Percentiles rank a stretch among this genome's conserved stretches.
Evolutionary conservation across 2,113 vertebrate species (phyloP).

Genomic region (Apteryx owenii): DNA sequence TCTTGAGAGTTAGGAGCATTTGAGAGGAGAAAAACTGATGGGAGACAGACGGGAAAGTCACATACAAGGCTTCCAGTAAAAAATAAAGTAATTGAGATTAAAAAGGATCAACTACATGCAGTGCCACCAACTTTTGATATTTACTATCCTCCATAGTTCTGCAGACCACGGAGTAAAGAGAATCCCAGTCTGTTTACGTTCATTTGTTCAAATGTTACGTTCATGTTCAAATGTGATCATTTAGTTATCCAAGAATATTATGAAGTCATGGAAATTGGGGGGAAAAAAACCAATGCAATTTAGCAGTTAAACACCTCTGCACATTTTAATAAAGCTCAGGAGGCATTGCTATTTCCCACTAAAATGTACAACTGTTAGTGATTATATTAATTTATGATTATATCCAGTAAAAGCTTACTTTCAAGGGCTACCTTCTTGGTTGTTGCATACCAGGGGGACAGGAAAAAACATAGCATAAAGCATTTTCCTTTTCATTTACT

Average conservation of each 20-base stretch:
- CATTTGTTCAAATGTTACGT: too few relatives aligned
- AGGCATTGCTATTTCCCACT: background rate
- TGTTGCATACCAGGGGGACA: background rate
- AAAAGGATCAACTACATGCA: background rate
- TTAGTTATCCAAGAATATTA: background rate
- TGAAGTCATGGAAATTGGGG: background rate
- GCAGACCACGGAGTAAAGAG: background rate
- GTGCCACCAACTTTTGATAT: background rate
- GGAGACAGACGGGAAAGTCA: background rate
- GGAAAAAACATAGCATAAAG: background rate
- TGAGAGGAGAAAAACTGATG: background rate
- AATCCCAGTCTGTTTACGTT: background rate
- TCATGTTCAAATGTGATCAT: too few relatives aligned
- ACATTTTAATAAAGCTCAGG: background rate
- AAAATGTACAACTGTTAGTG: slow-evolving; percentile 7
- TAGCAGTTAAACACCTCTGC: background rate
- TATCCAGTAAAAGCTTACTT: background rate
- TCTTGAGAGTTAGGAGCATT: background rate
- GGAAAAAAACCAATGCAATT: too few relatives aligned
- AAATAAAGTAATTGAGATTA: background rate
- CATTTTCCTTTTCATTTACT: background rate
- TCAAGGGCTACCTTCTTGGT: background rate
- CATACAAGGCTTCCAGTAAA: accelerated
- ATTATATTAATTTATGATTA: background rate
- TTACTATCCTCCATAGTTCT: background rate